Base-by-base conservation (phyloP, 2,888 invertebrate genomes). In the Ephialtes manifestator region DNA sequence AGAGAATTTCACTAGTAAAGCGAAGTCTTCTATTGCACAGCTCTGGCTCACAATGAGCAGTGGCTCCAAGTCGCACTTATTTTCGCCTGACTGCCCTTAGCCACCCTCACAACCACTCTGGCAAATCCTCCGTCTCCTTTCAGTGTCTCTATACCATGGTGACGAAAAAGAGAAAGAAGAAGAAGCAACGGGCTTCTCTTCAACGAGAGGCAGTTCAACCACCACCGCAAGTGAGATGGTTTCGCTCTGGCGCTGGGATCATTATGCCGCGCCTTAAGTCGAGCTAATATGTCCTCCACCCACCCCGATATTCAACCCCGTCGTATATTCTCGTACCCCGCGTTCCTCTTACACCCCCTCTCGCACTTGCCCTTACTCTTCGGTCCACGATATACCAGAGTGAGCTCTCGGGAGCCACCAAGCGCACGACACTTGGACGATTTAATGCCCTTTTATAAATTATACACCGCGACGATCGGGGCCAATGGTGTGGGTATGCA, bases 211-310 rank as follows among this genome's bases (percentile, higher is more conserved):
- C 55, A 78, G 55, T 75, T 78, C 43, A 85, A 85, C 77, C 80
- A 78, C 87, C 81, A 83, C 86, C 71, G 58, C 83, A 74, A 88
- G 89, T 89, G 90, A 92, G 91, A 93, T 89, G 91, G 90, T 90
- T 91, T 92, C 88, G 91, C 89, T 90, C 85, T 86, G 75, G 71
- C 85, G 82, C 81, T 82, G 86, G 90, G 92, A 93, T 93, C 93
- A 92, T 93, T 93, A 93, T 91, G 91, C 91, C 90, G 90, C 93
- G 93, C 91, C 93, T 93, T 93, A 94, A 94, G 94, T 94, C 93
- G 93, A 94, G 93, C 93, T 94, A 94, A 94, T 94, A 93, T 92
- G 92, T 92, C 89, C 92, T 90, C 87, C 86, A 78, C 79, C 85
- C 88, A 84, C 80, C 80, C 87, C 85, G 82, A 65, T 71, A 81